These are phyloP conservation scores for Cirrhinus mrigala DNA, from an alignment of 2,797 vertebrate species.

Conservation along the genomic window DNA sequence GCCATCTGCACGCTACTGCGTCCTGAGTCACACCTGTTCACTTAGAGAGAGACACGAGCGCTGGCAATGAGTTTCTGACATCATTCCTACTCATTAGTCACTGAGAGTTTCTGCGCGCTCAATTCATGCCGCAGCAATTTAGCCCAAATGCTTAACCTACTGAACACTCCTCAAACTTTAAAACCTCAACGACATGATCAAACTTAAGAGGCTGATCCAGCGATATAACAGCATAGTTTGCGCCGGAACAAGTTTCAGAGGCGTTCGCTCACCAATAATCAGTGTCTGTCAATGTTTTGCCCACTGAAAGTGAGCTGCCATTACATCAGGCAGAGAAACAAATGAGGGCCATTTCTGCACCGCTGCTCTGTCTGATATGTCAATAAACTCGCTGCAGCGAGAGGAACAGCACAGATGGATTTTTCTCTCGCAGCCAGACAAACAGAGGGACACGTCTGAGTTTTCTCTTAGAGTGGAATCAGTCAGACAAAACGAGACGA, in stretches of 20 bases:
- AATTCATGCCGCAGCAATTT: background rate
- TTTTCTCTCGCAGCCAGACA: slow-evolving; percentile 77
- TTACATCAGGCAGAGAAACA: slow-evolving; percentile 85
- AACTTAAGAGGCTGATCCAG: slow-evolving; percentile 63
- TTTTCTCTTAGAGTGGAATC: slow-evolving; percentile 75
- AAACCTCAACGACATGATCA: background rate
- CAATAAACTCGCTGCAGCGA: slow-evolving; percentile 79
- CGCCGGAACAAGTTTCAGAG: slow-evolving; percentile 75
- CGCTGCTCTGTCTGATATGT: slow-evolving; percentile 83
- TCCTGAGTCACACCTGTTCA: slow-evolving; percentile 81
- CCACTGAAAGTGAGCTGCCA: slow-evolving; percentile 79
- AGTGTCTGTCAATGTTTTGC: slow-evolving; percentile 79
- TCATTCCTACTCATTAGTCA: background rate
- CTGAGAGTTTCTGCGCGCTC: too few species aligned
- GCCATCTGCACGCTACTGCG: slow-evolving; percentile 79
- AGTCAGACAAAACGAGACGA: slow-evolving; percentile 75
- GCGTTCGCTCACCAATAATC: slow-evolving; percentile 78
- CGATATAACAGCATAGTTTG: slow-evolving; percentile 71
- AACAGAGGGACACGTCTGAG: slow-evolving; percentile 79
- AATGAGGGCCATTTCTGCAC: slow-evolving; percentile 86
- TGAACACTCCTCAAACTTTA: background rate
- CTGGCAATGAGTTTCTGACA: background rate
- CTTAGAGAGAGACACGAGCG: slow-evolving; percentile 38
- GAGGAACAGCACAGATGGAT: slow-evolving; percentile 80
- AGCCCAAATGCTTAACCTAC: background rate